These are phyloP conservation scores for Andrena cerasifolii DNA, from an alignment of 1,140 invertebrate species.

Conservation along the genomic window DNA sequence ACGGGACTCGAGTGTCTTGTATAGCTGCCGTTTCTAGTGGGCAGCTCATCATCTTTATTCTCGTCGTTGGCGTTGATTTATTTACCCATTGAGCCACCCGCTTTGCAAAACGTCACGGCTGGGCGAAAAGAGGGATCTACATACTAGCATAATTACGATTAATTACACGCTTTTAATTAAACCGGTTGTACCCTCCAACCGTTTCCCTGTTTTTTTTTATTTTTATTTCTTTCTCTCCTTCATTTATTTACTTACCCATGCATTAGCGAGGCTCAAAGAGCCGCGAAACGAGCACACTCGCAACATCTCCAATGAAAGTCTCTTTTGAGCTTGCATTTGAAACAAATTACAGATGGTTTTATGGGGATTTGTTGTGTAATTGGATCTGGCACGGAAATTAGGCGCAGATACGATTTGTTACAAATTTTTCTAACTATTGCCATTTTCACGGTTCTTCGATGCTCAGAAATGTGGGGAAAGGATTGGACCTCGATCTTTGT, in stretches of 20 bases:
- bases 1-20: neutral
- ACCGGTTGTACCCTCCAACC: conserved; percentile 33
- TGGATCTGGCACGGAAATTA: too few species aligned
- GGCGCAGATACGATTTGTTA: too few species aligned
- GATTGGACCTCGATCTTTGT: too few species aligned
- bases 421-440: too few species aligned
- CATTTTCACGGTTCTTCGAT: too few species aligned
- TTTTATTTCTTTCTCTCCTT: neutral
- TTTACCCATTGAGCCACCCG: conserved; percentile 42
- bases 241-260: conserved; percentile 33
- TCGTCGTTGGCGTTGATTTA: conserved; percentile 43
- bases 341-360: too few species aligned
- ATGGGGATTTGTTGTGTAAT: too few species aligned
- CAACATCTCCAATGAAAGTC: neutral
- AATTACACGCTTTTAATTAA: conserved; percentile 58
- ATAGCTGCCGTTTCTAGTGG: conserved; percentile 4
- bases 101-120: conserved; percentile 31
- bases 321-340: too few species aligned
- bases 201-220: neutral
- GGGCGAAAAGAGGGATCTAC: conserved; percentile 45
- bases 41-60: conserved; percentile 42
- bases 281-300: neutral
- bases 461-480: too few species aligned
- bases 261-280: neutral
- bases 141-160: conserved; percentile 45